Percentiles rank a stretch among this genome's conserved stretches.
Conservation (phyloP, 2,888 invertebrate genomes). For the Asteroscopus sphinx region DNA sequence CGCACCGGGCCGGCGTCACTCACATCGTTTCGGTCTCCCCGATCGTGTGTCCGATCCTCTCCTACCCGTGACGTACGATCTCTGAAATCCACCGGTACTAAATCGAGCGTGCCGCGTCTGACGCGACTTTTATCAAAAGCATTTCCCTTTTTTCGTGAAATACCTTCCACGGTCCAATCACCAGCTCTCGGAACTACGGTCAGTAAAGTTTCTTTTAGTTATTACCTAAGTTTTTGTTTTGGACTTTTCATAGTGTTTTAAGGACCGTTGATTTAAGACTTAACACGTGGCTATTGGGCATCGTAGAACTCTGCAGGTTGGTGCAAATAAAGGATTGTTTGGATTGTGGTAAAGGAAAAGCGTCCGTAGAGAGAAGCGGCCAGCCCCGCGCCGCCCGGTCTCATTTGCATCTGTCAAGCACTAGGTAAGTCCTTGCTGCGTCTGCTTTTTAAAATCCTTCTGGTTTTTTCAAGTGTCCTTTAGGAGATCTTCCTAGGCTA, state of each 20-base stretch:
- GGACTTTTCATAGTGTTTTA: conserved; percentile 50
- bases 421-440: conserved; percentile 78
- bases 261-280: conserved; percentile 62
- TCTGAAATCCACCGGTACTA: conserved; percentile 83
- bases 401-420: conserved; percentile 84
- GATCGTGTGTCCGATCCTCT: conserved; percentile 87
- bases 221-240: conserved; percentile 50
- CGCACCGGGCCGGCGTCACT: conserved; percentile 79
- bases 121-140: conserved; percentile 69
- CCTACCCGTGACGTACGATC: conserved; percentile 86
- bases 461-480: conserved; percentile 65
- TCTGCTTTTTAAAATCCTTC: conserved; percentile 77
- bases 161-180: conserved; percentile 59
- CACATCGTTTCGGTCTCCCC: conserved; percentile 86
- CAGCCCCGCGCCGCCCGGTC: conserved; percentile 71
- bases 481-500: conserved; percentile 64
- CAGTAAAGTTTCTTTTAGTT: conserved; percentile 60
- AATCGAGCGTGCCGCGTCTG: conserved; percentile 75
- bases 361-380: conserved; percentile 72
- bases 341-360: conserved; percentile 78
- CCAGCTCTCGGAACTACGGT: conserved; percentile 59
- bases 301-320: conserved; percentile 70
- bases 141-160: conserved; percentile 68
- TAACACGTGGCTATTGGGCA: conserved; percentile 62
- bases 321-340: conserved; percentile 78